Evolutionary conservation across 1,140 invertebrate species (phyloP).

Genomic region (Andricus grossulariae): DNA sequence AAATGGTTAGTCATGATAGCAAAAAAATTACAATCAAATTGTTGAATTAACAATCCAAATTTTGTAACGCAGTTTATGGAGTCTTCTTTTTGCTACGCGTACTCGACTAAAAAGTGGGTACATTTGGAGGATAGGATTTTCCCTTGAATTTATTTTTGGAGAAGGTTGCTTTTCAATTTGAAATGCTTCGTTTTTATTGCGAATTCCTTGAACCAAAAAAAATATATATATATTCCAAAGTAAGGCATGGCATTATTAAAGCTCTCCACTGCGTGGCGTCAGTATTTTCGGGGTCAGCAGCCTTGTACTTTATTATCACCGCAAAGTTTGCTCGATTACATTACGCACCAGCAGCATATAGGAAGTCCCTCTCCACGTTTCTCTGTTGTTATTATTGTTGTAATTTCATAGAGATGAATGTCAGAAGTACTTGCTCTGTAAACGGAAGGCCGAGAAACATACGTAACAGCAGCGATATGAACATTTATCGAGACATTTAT

Average conservation of each 20-base stretch:
- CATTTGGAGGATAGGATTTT: too few species aligned
- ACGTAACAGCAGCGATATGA: background rate
- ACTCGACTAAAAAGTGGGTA: too few species aligned
- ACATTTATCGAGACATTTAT: background rate
- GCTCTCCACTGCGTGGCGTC: background rate
- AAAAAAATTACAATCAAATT: too few species aligned
- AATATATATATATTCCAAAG: too few species aligned
- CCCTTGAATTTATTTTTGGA: too few species aligned
- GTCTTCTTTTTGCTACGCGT: too few species aligned
- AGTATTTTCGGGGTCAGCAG: conserved; percentile 44
- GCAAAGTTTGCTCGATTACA: background rate
- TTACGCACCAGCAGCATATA: background rate
- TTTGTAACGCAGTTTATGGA: too few species aligned
- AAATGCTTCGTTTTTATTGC: too few species aligned
- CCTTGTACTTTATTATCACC: conserved; percentile 53
- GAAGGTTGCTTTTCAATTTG: too few species aligned
- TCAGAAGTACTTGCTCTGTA: conserved; percentile 1
- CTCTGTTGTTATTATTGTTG: conserved; percentile 24
- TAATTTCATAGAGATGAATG: background rate
- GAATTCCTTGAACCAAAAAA: too few species aligned
- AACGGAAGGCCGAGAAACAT: background rate
- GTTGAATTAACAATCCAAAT: too few species aligned
- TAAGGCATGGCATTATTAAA: background rate
- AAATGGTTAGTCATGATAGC: too few species aligned
- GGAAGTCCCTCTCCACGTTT: conserved; percentile 12